These are phyloP conservation scores for Cassiopea xamachana DNA, from an alignment of 30 jellyfish, hydroid and myxozoan genomes.

Conservation along the genomic window DNA sequence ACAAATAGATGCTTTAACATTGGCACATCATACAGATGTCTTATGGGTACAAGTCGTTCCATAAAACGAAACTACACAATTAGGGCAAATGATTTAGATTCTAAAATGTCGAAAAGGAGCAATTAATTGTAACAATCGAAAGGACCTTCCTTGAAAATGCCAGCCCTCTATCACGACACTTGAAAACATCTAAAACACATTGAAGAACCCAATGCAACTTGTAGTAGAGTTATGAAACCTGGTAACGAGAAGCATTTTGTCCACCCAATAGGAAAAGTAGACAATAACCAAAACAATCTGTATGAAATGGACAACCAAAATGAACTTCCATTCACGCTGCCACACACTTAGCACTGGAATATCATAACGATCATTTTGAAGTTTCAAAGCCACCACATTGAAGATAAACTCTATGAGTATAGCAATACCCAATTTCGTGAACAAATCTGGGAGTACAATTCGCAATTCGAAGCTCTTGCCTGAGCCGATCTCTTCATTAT, in stretches of 20 bases:
- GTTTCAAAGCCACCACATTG: constrained; percentile 2
- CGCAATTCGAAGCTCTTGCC: constrained; percentile 21
- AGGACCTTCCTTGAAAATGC: too few species aligned
- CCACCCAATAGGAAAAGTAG: constrained; percentile 7
- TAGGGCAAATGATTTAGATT: too few species aligned
- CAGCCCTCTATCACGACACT: too few species aligned
- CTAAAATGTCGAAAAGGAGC: too few species aligned
- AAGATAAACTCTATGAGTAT: constrained; percentile 7
- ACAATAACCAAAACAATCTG: constrained; percentile 14
- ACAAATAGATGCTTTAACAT: too few species aligned
- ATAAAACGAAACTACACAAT: too few species aligned
- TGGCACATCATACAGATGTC: too few species aligned
- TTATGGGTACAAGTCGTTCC: too few species aligned
- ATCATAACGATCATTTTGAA: not conserved
- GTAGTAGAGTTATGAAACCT: not conserved
- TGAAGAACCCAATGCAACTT: too few species aligned
- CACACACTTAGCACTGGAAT: constrained; percentile 31
- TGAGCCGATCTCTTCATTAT: not conserved
- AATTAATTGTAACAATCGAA: too few species aligned
- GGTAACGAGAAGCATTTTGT: not conserved
- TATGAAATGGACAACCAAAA: not conserved
- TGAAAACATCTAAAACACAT: too few species aligned
- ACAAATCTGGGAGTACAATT: not conserved
- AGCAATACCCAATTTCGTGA: constrained; percentile 23
- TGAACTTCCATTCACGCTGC: constrained; percentile 29